phyloP scores from a whole-genome alignment of 37 sponge, comb jelly and placozoan genomes.

The Halisarca cf. caerulea region DNA sequence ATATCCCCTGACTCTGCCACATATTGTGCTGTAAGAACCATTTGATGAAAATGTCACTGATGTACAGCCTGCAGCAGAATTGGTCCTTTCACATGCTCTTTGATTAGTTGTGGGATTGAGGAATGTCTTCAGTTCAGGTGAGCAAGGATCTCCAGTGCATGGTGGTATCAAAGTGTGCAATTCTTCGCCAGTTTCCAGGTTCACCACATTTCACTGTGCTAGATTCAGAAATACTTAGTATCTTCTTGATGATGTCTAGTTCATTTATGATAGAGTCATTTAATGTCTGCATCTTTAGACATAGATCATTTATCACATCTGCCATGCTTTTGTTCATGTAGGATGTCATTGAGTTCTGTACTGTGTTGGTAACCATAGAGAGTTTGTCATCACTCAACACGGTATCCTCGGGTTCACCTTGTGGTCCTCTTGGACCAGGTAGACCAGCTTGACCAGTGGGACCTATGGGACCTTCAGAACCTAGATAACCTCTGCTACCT shows the following conservation, averaged over 20 bases:
- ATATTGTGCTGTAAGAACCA: neutral
- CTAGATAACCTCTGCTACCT: too few species aligned
- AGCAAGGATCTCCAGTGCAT: neutral
- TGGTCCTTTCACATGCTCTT: neutral
- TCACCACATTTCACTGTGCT: too few species aligned
- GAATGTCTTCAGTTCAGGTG: neutral
- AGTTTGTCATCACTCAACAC: neutral
- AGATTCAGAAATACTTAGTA: too few species aligned
- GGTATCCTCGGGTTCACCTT: neutral
- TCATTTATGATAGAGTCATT: too few species aligned
- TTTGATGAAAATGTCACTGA: neutral
- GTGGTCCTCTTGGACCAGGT: neutral
- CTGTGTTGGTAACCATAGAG: neutral
- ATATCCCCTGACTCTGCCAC: neutral
- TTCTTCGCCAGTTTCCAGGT: too few species aligned
- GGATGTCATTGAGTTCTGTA: too few species aligned
- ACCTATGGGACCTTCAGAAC: too few species aligned
- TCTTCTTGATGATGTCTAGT: too few species aligned
- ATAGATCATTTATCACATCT: too few species aligned
- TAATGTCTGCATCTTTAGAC: too few species aligned
- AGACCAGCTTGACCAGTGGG: neutral
- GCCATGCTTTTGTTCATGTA: too few species aligned
- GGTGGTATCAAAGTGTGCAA: too few species aligned
- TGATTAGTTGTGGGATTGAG: neutral
- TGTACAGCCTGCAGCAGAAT: neutral